Evolutionary conservation across 2,797 vertebrate genomes (phyloP), one percentile per base, ranked within the genome.

Genomic region (Phataginus tetradactyla): DNA sequence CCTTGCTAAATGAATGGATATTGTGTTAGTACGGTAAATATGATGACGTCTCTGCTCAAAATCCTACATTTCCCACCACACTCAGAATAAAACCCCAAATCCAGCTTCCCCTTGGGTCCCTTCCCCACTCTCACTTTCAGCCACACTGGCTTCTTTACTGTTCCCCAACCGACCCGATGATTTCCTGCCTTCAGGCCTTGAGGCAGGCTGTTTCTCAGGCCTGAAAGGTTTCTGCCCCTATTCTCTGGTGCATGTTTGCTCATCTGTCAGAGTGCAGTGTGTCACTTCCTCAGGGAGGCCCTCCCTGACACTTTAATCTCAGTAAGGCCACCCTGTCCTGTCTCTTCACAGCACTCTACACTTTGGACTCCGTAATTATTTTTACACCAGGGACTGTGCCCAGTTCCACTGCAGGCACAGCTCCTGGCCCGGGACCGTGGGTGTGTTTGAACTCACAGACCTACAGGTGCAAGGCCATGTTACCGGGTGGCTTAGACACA

Each of bases 121-220:
- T 68, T 96, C 37, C 61, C n/a, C n/a, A 9, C 72, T 95, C 74
- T 94, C 72, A 78, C 68, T 95, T 97, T 37, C 27, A 86, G 39
- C n/a, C 2, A 9, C 39, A 5, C n/a, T 37, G 53, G 17, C 66
- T 95, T 81, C 75, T 75, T 75, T 78, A 45, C 34, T 72, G 17
- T 66, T 85, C 45, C 21, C 23, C 42, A 74, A 39, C 59, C 55
- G 45, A 59, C 11, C 25, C 53, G 25, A 32, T 27, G 14, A 49
- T 49, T 74, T 75, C 29, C 34, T 90, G 68, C 91, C 57, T 69
- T 25, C 18, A 34, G 39, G 64, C 25, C 80, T 45, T n/a, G 59
- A 37, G 13, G 42, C n/a, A 29, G 79, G 49, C n/a, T 20, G 15
- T 59, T 88, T 80, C 72, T 83, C 45, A 51, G 71, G 53, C 71